A percentile compares a stretch with the other conserved stretches of the same genome.
phyloP scores from a whole-genome alignment of 2,113 vertebrate species.

The Halichoeres trimaculatus region DNA sequence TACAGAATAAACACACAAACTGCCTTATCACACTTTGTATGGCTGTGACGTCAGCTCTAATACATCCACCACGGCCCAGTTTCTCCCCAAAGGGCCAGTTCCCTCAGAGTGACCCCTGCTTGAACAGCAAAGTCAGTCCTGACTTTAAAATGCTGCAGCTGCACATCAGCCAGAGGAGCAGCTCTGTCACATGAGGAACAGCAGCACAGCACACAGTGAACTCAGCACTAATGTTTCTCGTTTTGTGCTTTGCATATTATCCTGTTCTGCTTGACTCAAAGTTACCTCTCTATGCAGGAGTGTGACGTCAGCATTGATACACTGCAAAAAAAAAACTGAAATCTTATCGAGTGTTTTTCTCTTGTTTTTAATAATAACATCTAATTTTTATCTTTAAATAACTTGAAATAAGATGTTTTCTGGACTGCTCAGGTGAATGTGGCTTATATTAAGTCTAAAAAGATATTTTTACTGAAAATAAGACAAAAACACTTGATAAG shows the following conservation, averaged over 20 bases:
- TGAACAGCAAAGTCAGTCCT: constrained; percentile 59
- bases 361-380: too few relatives aligned
- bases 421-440: too few relatives aligned
- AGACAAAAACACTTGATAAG: too few relatives aligned
- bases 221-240: constrained; percentile 65
- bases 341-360: too few relatives aligned
- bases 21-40: background rate
- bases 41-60: constrained; percentile 1
- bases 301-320: background rate
- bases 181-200: constrained; percentile 44
- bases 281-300: constrained; percentile 15
- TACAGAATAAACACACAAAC: background rate
- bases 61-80: background rate
- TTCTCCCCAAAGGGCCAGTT: constrained; percentile 1
- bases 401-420: too few relatives aligned
- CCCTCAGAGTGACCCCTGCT: constrained; percentile 20
- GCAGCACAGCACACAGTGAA: constrained; percentile 26
- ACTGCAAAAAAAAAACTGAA: too few relatives aligned
- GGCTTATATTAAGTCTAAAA: too few relatives aligned
- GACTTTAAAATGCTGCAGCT: constrained; percentile 67
- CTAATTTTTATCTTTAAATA: too few relatives aligned
- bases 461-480: too few relatives aligned
- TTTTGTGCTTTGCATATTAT: constrained; percentile 38
- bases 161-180: constrained; percentile 51
- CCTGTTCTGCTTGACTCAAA: background rate